Evolutionary conservation across 2,888 invertebrate species (phyloP), one percentile per base, ranked within the genome.

Genomic region (Mystacides longicornis): DNA sequence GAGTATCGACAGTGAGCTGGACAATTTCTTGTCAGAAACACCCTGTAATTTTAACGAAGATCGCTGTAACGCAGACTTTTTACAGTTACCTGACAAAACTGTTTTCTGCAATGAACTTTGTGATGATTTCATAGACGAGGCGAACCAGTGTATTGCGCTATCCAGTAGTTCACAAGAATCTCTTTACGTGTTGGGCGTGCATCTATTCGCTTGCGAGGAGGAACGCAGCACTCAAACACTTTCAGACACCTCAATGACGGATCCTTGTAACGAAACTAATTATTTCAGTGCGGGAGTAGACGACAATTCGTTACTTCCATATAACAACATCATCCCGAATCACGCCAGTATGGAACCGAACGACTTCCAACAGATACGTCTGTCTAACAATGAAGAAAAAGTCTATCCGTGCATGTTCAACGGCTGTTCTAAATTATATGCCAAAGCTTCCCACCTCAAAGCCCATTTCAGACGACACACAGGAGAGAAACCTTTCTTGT

Each of bases 381-480:
- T 14, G 31, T 31, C 7, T 31, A 16, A 69, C 58, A 67, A 70
- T 37, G 69, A 80, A 65, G 70, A 81, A 66, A 80, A 80, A 63
- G 77, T 78, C 64, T 90, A 80, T 71, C 81, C 80, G 60, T 89
- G 83, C 70, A 83, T 85, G 1, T 86, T 85, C 62, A 77, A 78
- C 2, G 81, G 81, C 50, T 91, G 91, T 65, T 80, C 81, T 19
- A 89, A 93, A 74, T 76, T 89, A 2, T 94, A 94, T 65, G 89
- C 91, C 27, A 94, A 94, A 68, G 87, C 91, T 1, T 93, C 93
- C 0, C 93, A 94, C 68, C 78, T 94, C 42, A 89, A 93, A 65
- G 93, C 93, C 5, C 94, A 94, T 67, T 70, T 92, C 62, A 80
- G 93, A 14, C 79, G 93, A 23, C 93, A 94, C 70, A 86, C 86